Evolutionary conservation across 2,888 invertebrate genomes (phyloP).

Genomic region (Scotopteryx bipunctaria): DNA sequence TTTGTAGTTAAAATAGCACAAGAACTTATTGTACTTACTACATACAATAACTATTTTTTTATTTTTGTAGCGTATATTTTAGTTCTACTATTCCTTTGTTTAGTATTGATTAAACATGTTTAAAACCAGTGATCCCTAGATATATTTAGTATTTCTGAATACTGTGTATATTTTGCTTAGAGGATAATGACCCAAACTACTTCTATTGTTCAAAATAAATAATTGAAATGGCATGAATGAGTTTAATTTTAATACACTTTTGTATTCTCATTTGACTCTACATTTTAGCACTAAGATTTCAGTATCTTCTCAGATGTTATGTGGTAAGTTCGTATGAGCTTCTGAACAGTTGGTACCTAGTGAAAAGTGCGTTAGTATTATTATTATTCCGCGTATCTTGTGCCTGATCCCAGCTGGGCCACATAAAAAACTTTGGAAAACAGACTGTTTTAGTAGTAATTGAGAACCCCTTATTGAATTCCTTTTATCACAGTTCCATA

Average conservation of each 20-base stretch:
- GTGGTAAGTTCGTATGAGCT: too few relatives aligned
- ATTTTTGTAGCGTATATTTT: constrained; percentile 36
- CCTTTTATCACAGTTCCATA: too few relatives aligned
- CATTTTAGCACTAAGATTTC: too few relatives aligned
- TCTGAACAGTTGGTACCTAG: too few relatives aligned
- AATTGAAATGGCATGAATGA: constrained; percentile 43
- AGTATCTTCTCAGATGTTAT: too few relatives aligned
- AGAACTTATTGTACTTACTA: constrained; percentile 32
- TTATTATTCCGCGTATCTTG: too few relatives aligned
- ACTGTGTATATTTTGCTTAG: constrained; percentile 65
- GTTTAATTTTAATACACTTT: background rate
- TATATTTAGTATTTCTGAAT: constrained; percentile 45
- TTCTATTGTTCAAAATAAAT: constrained; percentile 65
- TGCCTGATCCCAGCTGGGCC: background rate
- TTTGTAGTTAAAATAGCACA: constrained; percentile 24
- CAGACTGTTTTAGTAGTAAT: too few relatives aligned
- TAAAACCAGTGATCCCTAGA: constrained; percentile 43
- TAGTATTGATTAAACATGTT: constrained; percentile 14
- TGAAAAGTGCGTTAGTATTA: too few relatives aligned
- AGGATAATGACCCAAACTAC: constrained; percentile 52
- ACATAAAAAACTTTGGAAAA: too few relatives aligned
- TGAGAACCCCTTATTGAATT: too few relatives aligned
- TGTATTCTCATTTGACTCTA: background rate
- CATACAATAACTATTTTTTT: constrained; percentile 16
- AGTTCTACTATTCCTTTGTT: constrained; percentile 29